These are phyloP conservation scores for Furnarius figulus DNA, from an alignment of 2,113 vertebrate genomes.

Conservation along the genomic window DNA sequence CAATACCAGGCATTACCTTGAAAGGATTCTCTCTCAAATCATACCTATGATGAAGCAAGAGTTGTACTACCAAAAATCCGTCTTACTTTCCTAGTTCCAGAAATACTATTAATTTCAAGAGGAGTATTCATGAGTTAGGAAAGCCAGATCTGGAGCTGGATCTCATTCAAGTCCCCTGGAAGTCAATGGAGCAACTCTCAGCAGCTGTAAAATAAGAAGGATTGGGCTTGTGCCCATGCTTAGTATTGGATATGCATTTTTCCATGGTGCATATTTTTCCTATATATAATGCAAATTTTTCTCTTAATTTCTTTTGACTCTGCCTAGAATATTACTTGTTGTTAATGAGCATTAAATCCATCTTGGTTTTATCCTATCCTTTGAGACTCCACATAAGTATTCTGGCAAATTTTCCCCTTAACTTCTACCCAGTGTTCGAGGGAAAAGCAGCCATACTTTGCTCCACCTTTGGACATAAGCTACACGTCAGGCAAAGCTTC, in stretches of 20 bases:
- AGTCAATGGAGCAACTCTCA: neutral
- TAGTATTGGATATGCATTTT: neutral
- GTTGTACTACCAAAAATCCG: neutral
- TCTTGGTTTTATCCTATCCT: neutral
- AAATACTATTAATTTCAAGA: neutral
- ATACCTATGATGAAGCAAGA: neutral
- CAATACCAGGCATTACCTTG: neutral
- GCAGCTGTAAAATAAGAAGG: neutral
- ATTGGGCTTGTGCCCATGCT: neutral
- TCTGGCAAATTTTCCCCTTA: neutral
- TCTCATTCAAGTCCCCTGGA: neutral
- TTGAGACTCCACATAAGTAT: neutral
- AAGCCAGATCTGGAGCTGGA: conserved; percentile 30
- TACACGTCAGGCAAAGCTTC: neutral
- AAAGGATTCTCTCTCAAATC: neutral
- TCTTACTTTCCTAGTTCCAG: neutral
- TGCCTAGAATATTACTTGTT: neutral
- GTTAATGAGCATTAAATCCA: neutral
- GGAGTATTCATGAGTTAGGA: neutral
- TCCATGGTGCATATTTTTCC: conserved; percentile 19
- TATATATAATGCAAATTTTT: neutral
- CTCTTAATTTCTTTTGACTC: neutral
- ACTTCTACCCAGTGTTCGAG: neutral
- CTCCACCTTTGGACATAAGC: neutral
- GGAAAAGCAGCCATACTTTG: neutral